phyloP scores from a whole-genome alignment of 2,888 invertebrate genomes.

The Nomada fabriciana region DNA sequence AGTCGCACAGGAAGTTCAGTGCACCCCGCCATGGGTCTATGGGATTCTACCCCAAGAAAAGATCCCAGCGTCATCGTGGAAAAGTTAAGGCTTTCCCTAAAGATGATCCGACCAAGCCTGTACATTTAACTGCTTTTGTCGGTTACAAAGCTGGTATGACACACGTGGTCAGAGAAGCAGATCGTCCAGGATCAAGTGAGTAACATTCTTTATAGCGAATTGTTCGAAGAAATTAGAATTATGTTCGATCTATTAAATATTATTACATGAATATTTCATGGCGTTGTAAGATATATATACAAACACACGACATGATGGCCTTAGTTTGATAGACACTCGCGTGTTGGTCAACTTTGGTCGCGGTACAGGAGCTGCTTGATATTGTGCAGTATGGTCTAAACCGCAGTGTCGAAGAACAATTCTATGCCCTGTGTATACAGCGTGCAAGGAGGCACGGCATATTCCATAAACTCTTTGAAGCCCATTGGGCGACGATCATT shows the following conservation, averaged over 20 bases:
- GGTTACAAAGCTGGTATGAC: constrained; percentile 99
- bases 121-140: constrained; percentile 98
- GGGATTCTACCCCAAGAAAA: constrained; percentile 99
- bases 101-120: constrained; percentile 98
- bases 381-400: constrained; percentile 85
- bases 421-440: constrained; percentile 85
- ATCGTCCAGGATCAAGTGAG: constrained; percentile 99
- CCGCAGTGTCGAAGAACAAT: constrained; percentile 88
- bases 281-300: neutral
- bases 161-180: constrained; percentile 99
- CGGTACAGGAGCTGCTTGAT: constrained; percentile 82
- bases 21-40: constrained; percentile 99
- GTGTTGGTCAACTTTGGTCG: constrained; percentile 74
- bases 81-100: constrained; percentile 99
- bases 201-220: constrained; percentile 74
- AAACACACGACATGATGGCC: constrained; percentile 70
- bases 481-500: constrained; percentile 88
- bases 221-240: neutral
- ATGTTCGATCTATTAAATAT: too few species aligned
- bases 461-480: constrained; percentile 91
- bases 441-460: constrained; percentile 87
- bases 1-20: constrained; percentile 99
- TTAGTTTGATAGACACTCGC: constrained; percentile 72
- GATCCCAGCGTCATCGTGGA: constrained; percentile 97
- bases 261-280: too few species aligned